A percentile compares a stretch with the other conserved stretches of the same genome.
These are phyloP conservation scores for Drosophila gaucha DNA, from an alignment of 2,888 invertebrate species.

Conservation along the genomic window DNA sequence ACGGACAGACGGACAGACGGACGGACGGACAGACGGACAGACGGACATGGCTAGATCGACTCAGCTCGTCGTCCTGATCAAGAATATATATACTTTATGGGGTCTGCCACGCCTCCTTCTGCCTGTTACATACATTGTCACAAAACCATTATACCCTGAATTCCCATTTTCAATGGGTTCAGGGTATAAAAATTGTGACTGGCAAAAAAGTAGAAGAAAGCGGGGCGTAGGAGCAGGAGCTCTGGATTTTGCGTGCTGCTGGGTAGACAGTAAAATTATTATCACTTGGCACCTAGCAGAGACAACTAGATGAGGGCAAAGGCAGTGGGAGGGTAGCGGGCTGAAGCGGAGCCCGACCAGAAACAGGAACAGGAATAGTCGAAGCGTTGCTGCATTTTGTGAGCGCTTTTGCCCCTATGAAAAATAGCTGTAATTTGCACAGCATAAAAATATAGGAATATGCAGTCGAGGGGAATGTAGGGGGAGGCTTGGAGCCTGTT, in stretches of 20 bases:
- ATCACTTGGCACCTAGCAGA: constrained; percentile 74
- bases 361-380: constrained; percentile 38
- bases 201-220: not conserved
- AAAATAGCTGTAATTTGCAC: constrained; percentile 80
- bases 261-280: constrained; percentile 68
- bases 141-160: too few relatives aligned
- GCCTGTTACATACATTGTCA: too few relatives aligned
- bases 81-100: too few relatives aligned
- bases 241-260: constrained; percentile 17
- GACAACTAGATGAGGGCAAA: constrained; percentile 25
- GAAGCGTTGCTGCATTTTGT: constrained; percentile 60
- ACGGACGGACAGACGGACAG: too few relatives aligned
- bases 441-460: constrained; percentile 77
- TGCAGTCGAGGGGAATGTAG: constrained; percentile 18
- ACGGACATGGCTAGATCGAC: too few relatives aligned
- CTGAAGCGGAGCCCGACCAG: not conserved
- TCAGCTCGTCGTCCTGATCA: too few relatives aligned
- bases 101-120: too few relatives aligned
- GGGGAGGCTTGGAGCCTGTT: constrained; percentile 3
- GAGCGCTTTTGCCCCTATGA: constrained; percentile 75
- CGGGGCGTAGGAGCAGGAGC: not conserved
- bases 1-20: too few relatives aligned
- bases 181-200: constrained; percentile 21
- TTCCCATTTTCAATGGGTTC: too few relatives aligned
- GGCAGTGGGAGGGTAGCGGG: not conserved